These are phyloP conservation scores for Cliona cf. orientalis DNA, from an alignment of 37 sponge, comb jelly and placozoan species.

Conservation along the genomic window DNA sequence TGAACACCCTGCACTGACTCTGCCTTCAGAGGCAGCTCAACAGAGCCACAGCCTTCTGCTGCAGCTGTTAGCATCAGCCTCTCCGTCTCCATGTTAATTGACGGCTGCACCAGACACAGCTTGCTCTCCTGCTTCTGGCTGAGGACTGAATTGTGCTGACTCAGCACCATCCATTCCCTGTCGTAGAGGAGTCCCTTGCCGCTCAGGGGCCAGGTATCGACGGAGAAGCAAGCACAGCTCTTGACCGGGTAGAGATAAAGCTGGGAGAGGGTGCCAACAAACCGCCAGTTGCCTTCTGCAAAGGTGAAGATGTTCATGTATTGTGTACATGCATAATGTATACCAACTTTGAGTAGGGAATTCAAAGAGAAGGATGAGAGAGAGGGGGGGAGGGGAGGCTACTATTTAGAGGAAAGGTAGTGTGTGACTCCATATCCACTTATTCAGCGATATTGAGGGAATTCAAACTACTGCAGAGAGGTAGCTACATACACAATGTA, in stretches of 20 bases:
- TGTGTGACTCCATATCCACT: background rate
- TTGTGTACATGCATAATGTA: background rate
- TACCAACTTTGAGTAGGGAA: background rate
- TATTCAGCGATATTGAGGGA: background rate
- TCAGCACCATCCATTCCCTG: conserved; percentile 85
- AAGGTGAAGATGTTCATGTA: too few species aligned
- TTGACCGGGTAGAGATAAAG: conserved; percentile 87
- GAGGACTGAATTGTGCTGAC: conserved; percentile 43
- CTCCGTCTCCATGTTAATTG: conserved; percentile 50
- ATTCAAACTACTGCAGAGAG: too few species aligned
- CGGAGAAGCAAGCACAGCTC: conserved; percentile 70
- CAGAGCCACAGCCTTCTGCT: background rate
- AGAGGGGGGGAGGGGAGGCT: background rate
- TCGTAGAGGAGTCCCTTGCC: conserved; percentile 82
- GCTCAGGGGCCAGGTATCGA: conserved; percentile 74
- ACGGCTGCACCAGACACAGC: conserved; percentile 65
- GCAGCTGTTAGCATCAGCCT: conserved; percentile 45
- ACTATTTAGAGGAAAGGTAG: background rate
- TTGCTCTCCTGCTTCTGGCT: conserved; percentile 82
- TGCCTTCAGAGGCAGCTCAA: background rate
- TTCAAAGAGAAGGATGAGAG: background rate
- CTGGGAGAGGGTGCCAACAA: background rate
- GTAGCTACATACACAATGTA: too few species aligned
- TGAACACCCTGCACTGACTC: background rate
- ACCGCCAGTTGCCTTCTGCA: background rate